Percentiles rank a stretch among this genome's conserved stretches.
Evolutionary conservation across 1,140 invertebrate species (phyloP).

Genomic region (Charaxes varanes): DNA sequence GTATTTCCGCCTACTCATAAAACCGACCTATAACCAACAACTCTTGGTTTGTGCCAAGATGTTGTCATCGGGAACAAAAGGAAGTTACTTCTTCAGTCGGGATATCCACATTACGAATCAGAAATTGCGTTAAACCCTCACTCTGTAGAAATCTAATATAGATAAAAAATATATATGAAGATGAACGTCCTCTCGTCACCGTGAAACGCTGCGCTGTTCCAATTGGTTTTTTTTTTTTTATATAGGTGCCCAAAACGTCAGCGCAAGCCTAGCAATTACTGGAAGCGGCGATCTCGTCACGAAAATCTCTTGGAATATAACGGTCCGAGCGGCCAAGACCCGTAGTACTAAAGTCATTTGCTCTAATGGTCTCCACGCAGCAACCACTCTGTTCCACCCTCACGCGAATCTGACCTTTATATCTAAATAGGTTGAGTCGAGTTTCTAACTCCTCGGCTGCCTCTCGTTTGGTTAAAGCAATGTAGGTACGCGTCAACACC

Average conservation of each 20-base stretch:
- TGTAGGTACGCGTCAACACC: slow-evolving; percentile 12
- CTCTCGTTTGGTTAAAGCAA: slow-evolving; percentile 15
- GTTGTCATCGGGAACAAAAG: too few species aligned
- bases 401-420: slow-evolving; percentile 15
- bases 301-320: slow-evolving; percentile 53
- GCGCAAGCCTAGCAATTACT: slow-evolving; percentile 37
- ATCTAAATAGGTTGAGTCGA: background rate
- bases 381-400: slow-evolving; percentile 25
- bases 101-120: too few species aligned
- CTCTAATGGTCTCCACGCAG: slow-evolving; percentile 46
- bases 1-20: too few species aligned
- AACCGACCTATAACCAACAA: too few species aligned
- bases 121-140: too few species aligned
- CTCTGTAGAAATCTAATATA: too few species aligned
- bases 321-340: slow-evolving; percentile 42
- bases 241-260: slow-evolving; percentile 20
- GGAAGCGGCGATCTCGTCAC: slow-evolving; percentile 40
- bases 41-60: too few species aligned
- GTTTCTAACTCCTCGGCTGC: slow-evolving; percentile 7
- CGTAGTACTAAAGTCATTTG: slow-evolving; percentile 51
- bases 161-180: too few species aligned
- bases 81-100: too few species aligned
- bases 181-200: background rate
- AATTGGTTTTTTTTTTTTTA: slow-evolving; percentile 10
- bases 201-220: slow-evolving; percentile 3